Base-by-base conservation (phyloP, 2,888 invertebrate species). In the Mactromeris polynyma region DNA sequence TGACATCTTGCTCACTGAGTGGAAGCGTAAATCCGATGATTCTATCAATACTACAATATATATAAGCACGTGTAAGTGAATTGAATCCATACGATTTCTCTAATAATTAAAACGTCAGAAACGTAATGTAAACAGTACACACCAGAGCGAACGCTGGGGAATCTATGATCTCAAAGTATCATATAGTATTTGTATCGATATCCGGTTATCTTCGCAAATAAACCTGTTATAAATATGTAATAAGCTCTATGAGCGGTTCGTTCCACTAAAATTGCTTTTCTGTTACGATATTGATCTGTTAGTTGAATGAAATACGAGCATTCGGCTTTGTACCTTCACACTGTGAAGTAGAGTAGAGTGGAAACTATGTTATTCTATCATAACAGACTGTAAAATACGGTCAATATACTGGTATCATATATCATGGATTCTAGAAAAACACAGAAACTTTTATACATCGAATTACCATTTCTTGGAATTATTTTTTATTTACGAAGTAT, bases 181-280 rank as follows among this genome's bases (percentile, higher is more conserved):
- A n/a, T 64, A 64, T n/a, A 64, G 58, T 64, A 26, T 64, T 26
- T 7, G 26, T 64, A 64, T 64, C 26, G 26, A 26, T 64, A 64
- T 64, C 58, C 58, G 26, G 26, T 26, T 21, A 64, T 64, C 58
- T 7, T 64, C n/a, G 58, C 58, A 64, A 64, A 64, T 64, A 64
- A n/a, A 64, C 58, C n/a, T 26, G 58, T 64, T 64, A 64, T 26
- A 26, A 64, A 64, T 64, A 64, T 64, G 26, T 64, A 64, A 64
- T 64, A 64, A 64, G 58, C 26, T n/a, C 58, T 26, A 26, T n/a
- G 26, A 64, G 58, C 58, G 58, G 9, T 64, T 64, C 26, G 58
- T 64, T 64, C 58, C 58, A 64, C 26, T 64, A 64, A 64, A 64
- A n/a, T 64, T 64, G 58, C 58, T 64, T 64, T 26, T 26, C 58